phyloP scores from a whole-genome alignment of 2,888 invertebrate species.

The Mechanitis mazaeus region DNA sequence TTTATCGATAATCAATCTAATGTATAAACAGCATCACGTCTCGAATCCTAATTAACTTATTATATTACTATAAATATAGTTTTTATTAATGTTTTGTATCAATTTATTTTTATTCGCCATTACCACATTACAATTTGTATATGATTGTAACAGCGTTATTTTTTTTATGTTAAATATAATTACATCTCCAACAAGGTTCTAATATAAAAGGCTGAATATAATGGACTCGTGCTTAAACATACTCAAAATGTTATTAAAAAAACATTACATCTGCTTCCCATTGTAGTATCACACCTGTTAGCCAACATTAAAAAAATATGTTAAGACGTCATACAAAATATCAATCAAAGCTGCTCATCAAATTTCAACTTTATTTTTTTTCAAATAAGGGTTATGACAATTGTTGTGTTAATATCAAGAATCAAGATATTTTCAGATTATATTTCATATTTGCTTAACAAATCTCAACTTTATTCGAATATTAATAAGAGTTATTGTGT shows the following conservation, averaged over 20 bases:
- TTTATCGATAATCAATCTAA: too few species aligned
- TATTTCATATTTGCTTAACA: too few species aligned
- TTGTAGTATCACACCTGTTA: conserved; percentile 13
- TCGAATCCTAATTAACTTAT: too few species aligned
- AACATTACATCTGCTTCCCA: conserved; percentile 14
- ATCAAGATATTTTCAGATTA: too few species aligned
- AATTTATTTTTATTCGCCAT: too few species aligned
- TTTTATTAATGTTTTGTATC: too few species aligned
- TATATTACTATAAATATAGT: too few species aligned
- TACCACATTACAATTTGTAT: too few species aligned
- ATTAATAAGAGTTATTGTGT: not conserved
- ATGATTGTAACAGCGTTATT: not conserved
- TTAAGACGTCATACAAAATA: conserved; percentile 28
- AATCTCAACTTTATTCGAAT: too few species aligned
- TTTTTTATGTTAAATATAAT: not conserved
- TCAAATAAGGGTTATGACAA: conserved; percentile 12
- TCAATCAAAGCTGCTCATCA: conserved; percentile 23
- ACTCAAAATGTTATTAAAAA: conserved; percentile 1
- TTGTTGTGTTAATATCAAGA: not conserved
- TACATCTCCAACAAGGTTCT: not conserved
- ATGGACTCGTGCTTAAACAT: too few species aligned
- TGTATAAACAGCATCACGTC: too few species aligned
- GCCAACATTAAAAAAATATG: conserved; percentile 9
- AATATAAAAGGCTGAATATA: too few species aligned
- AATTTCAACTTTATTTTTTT: conserved; percentile 9